phyloP scores from a whole-genome alignment of 2,113 vertebrate genomes.

The Sigmodon hispidus region DNA sequence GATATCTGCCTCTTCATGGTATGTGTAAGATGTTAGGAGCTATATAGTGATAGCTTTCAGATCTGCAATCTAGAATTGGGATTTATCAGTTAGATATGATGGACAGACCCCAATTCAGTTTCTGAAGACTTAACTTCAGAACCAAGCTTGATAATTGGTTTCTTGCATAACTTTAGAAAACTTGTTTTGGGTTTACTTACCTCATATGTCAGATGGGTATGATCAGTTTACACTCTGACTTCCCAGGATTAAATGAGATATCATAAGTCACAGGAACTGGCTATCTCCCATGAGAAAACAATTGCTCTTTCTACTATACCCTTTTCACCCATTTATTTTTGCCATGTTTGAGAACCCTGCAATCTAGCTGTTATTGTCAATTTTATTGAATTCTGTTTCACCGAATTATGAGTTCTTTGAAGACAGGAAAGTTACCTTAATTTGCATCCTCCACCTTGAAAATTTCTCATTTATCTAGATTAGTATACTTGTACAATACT shows the following conservation, averaged over 20 bases:
- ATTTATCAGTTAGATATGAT: neutral
- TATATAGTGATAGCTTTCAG: neutral
- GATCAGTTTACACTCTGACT: neutral
- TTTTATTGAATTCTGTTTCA: neutral
- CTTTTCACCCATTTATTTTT: constrained; percentile 5
- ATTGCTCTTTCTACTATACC: neutral
- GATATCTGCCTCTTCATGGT: neutral
- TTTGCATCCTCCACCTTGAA: neutral
- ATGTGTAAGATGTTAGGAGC: neutral
- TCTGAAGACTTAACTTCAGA: neutral
- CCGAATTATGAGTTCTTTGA: constrained; percentile 33
- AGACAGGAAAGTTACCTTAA: neutral
- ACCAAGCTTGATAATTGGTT: neutral
- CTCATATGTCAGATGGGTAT: neutral
- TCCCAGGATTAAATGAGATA: constrained; percentile 31
- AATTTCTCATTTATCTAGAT: neutral
- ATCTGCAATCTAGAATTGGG: neutral
- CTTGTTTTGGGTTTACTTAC: neutral
- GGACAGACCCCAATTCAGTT: neutral
- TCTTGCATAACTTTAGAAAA: neutral
- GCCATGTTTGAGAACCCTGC: neutral
- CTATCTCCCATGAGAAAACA: constrained; percentile 5
- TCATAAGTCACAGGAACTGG: neutral
- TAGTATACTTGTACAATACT: neutral
- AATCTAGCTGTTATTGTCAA: neutral